phyloP scores from a whole-genome alignment of 2,888 invertebrate genomes.

The Drosophila demipolita region DNA sequence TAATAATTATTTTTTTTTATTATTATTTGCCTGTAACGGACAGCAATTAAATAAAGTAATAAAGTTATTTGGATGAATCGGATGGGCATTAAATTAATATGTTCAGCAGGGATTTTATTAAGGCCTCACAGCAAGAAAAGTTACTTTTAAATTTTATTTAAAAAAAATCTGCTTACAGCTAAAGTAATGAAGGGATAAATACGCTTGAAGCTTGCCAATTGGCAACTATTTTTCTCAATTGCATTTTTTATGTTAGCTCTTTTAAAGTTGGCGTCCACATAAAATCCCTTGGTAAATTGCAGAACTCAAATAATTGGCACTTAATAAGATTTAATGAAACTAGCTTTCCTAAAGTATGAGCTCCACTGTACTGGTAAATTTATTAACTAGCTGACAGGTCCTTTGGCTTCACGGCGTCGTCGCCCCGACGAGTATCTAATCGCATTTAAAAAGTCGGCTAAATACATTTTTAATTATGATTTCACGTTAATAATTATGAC shows the following conservation, averaged over 20 bases:
- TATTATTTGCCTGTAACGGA: not conserved
- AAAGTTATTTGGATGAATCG: not conserved
- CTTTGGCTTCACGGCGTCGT: slow-evolving; percentile 12
- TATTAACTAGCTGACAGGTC: slow-evolving; percentile 21
- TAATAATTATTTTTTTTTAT: slow-evolving; percentile 14
- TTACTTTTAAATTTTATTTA: not conserved
- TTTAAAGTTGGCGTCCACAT: not conserved
- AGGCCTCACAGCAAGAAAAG: not conserved
- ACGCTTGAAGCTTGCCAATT: not conserved
- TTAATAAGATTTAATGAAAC: slow-evolving; percentile 9
- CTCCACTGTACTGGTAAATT: slow-evolving; percentile 15
- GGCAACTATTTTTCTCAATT: not conserved
- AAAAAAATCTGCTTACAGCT: not conserved
- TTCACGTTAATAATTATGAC: slow-evolving; percentile 77
- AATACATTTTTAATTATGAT: slow-evolving; percentile 83
- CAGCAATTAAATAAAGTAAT: not conserved
- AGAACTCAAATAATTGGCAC: slow-evolving; percentile 1
- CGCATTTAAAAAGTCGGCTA: slow-evolving; percentile 71
- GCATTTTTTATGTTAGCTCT: not conserved
- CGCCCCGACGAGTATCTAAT: slow-evolving; percentile 31
- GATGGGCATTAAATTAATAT: not conserved
- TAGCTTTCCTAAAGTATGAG: not conserved
- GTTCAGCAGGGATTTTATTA: not conserved
- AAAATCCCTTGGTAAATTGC: not conserved
- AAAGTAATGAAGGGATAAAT: not conserved